A percentile compares a stretch with the other conserved stretches of the same genome.
Conservation (phyloP, 2,797 vertebrate genomes). For the Ambastaia sidthimunki region DNA sequence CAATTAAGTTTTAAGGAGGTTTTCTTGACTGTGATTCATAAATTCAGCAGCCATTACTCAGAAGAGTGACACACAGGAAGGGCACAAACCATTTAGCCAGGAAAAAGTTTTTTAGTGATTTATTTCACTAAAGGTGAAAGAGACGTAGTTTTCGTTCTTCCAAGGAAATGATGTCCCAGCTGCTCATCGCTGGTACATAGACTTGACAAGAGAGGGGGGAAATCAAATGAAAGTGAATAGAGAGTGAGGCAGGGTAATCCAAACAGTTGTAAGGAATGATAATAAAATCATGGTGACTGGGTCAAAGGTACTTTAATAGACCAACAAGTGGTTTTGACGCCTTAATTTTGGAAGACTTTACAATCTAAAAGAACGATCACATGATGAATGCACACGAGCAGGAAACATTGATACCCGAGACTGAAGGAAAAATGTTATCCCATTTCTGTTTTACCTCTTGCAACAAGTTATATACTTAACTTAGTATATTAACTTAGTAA, state of each 20-base stretch:
- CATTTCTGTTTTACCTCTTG: background rate
- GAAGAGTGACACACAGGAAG: background rate
- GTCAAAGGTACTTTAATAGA: conserved; percentile 8
- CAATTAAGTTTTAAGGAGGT: too few relatives aligned
- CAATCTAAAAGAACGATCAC: background rate
- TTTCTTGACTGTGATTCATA: conserved; percentile 1
- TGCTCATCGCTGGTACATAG: conserved; percentile 9
- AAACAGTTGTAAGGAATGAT: conserved; percentile 28
- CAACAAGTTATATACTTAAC: background rate
- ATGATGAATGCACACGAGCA: background rate
- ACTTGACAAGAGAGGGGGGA: conserved; percentile 11
- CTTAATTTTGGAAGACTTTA: background rate
- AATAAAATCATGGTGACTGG: conserved; percentile 32
- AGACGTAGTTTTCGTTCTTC: conserved; percentile 7
- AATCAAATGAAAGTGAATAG: conserved; percentile 31
- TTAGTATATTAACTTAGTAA: too few relatives aligned
- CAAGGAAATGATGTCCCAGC: conserved; percentile 20
- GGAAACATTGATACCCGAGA: conserved; percentile 1
- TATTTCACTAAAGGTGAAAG: conserved; percentile 15
- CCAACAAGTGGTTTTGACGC: conserved; percentile 19
- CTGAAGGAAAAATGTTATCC: background rate
- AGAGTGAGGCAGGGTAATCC: background rate
- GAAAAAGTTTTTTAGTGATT: background rate
- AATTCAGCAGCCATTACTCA: conserved; percentile 11
- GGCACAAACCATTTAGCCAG: background rate